Evolutionary conservation across 1,140 invertebrate species (phyloP), one percentile per base, ranked within the genome.

Genomic region (Musca vetustissima): DNA sequence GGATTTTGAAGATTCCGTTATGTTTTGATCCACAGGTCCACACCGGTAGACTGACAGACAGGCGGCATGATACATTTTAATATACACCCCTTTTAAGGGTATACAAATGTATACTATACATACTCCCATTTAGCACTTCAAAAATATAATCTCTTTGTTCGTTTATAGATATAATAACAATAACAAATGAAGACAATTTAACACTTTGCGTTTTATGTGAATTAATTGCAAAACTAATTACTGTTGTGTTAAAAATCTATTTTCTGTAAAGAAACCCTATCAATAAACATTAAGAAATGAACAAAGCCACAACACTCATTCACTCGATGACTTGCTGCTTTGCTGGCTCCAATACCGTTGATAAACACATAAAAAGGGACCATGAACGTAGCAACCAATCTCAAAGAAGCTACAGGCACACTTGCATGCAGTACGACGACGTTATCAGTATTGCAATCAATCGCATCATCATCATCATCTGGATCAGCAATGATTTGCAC

Each of bases 171-270:
- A 28, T 3, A 28, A 43, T 13, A 43, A 43, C 13, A 43, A 43
- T 43, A 43, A 13, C 36, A 43, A 11, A 43, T 43, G 36, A 43
- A 9, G 36, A 11, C 36, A 43, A 43, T 43, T 43, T 43, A 43
- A 4, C 36, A 43, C 36, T 43, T 43, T 43, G 36, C 36, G 36
- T 52, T 11, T 17, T 52, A 36, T 43, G 57, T 36, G 28, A 66
- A 66, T 66, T 66, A 66, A 66, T 66, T 66, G 64, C 47, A 25
- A 50, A 66, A 66, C 64, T 66, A 66, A 66, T 66, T 66, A 66
- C 15, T 66, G 28, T 61, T 43, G 57, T 61, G 57, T 61, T 61
- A 61, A 61, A 61, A 61, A 61, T 61, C 57, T 61, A 19, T 61
- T 61, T 17, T 21, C 19, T 36, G 57, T 19, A 61, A 43, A 21